Evolutionary conservation across 2,113 vertebrate genomes (phyloP).

Genomic region (Macquaria ambigua): DNA sequence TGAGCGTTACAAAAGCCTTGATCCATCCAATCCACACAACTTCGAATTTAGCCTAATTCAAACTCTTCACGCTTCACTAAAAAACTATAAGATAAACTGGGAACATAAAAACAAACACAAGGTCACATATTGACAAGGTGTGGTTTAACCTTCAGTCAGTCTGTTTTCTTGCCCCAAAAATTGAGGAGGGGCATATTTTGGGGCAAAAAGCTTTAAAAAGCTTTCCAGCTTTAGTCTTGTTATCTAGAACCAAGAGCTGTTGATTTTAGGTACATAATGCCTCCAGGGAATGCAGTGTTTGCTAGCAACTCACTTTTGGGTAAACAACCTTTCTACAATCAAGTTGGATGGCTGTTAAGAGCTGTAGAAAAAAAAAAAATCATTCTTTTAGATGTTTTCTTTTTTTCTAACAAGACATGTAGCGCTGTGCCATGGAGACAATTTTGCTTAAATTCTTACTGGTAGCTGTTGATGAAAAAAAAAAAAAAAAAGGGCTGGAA

Average conservation of each 20-base stretch:
- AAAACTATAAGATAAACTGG: neutral
- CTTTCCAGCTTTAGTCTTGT: neutral
- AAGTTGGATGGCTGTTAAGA: neutral
- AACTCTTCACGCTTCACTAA: neutral
- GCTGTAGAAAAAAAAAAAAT: neutral
- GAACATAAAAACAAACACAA: neutral
- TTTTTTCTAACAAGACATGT: neutral
- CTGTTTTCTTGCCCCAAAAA: neutral
- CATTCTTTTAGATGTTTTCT: neutral
- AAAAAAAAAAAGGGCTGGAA: neutral
- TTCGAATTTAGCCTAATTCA: neutral
- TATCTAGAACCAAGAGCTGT: slow-evolving; percentile 12
- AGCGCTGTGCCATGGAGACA: neutral
- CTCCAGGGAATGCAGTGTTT: slow-evolving; percentile 3
- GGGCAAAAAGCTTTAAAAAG: neutral
- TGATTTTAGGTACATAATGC: slow-evolving; percentile 16
- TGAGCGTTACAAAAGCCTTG: neutral
- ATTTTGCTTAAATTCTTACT: neutral
- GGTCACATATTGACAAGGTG: neutral
- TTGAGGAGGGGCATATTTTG: too few relatives aligned
- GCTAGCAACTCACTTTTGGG: slow-evolving; percentile 1
- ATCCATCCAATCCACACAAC: neutral
- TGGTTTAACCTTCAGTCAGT: neutral
- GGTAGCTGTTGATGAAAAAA: neutral
- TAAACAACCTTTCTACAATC: slow-evolving; percentile 15